These are phyloP conservation scores for Peromyscus maniculatus DNA, from an alignment of 2,113 vertebrate species.

Conservation along the genomic window DNA sequence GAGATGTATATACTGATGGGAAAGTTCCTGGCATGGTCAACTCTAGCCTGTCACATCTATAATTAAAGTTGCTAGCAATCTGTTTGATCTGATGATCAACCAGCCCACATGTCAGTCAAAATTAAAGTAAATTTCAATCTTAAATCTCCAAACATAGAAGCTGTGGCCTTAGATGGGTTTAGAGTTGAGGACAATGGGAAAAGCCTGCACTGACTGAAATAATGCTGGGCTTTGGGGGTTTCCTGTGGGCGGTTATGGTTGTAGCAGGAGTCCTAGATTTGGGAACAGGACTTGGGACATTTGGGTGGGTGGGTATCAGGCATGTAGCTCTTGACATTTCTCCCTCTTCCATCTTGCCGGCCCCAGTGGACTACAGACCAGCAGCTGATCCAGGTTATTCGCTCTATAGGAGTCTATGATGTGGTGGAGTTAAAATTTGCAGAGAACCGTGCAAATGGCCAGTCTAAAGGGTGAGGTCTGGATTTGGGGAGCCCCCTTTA, in stretches of 20 bases:
- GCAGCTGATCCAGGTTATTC: constrained; percentile 92
- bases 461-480: constrained; percentile 95
- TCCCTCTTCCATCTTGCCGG: constrained; percentile 71
- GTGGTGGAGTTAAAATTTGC: constrained; percentile 95
- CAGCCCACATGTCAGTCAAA: constrained; percentile 46
- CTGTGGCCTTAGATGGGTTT: not conserved
- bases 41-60: not conserved
- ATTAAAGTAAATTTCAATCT: constrained; percentile 33
- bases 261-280: constrained; percentile 55
- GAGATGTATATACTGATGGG: not conserved
- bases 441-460: constrained; percentile 96
- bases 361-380: constrained; percentile 97
- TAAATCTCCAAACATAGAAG: not conserved
- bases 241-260: constrained; percentile 37
- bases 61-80: constrained; percentile 22
- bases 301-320: not conserved
- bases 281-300: constrained; percentile 30
- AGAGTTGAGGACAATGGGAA: not conserved
- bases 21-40: not conserved
- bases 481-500: not conserved
- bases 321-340: constrained; percentile 74
- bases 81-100: constrained; percentile 48
- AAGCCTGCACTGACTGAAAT: constrained; percentile 55
- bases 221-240: constrained; percentile 33
- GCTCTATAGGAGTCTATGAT: constrained; percentile 93